Percentiles rank a stretch among this genome's conserved stretches.
phyloP scores from a whole-genome alignment of 1,140 invertebrate species.

The Cherax destructor region DNA sequence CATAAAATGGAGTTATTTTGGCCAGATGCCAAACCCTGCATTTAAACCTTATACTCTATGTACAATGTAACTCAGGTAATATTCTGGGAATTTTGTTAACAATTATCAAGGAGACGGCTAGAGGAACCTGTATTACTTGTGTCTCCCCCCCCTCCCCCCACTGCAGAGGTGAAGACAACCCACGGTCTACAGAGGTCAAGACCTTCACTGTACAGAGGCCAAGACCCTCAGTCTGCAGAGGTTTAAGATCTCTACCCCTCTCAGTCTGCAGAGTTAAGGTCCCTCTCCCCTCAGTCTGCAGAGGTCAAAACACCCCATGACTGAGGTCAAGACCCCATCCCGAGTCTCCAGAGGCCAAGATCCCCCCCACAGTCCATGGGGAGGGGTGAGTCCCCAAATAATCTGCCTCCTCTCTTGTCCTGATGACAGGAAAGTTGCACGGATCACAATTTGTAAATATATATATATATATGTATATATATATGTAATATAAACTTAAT shows the following conservation, averaged over 20 bases:
- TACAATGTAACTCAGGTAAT: constrained; percentile 1
- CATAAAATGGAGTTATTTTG: background rate
- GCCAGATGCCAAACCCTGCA: background rate
- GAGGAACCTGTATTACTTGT: background rate
- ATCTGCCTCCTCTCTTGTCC: background rate
- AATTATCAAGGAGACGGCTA: background rate
- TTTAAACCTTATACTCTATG: background rate
- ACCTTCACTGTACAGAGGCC: background rate
- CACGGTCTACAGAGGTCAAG: background rate
- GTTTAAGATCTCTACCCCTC: no score
- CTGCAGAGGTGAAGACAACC: background rate
- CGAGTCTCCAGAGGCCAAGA: background rate
- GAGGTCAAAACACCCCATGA: no score
- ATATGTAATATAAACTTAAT: background rate
- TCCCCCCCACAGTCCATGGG: background rate
- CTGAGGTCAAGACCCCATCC: no score
- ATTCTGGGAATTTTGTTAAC: background rate
- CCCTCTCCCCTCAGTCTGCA: no score
- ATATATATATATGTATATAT: no score
- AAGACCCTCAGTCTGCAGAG: no score
- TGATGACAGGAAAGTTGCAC: background rate
- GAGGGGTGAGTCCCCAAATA: background rate
- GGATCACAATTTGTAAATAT: background rate
- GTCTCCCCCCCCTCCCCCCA: no score
- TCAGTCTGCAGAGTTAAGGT: no score